Evolutionary conservation across 2,888 invertebrate species (phyloP).

Genomic region (Acanthosepion esculentum): DNA sequence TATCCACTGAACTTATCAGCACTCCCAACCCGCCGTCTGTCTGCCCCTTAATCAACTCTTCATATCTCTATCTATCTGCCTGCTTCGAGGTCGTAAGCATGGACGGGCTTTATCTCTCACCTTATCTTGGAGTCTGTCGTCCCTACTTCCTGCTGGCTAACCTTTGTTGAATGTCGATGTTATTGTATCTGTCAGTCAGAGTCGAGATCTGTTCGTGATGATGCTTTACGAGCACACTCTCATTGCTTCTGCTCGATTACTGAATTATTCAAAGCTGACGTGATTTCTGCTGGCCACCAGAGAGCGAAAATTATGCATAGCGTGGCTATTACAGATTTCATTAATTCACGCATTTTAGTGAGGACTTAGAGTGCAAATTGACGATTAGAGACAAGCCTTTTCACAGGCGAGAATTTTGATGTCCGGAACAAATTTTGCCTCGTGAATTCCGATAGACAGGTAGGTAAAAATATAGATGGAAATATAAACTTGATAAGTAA

Average conservation of each 20-base stretch:
- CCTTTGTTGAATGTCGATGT: constrained; percentile 33
- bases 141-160: background rate
- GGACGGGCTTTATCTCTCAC: background rate
- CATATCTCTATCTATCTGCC: background rate
- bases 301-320: background rate
- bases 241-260: background rate
- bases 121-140: background rate
- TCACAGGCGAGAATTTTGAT: no score
- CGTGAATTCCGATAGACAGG: no score
- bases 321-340: background rate
- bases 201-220: background rate
- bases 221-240: background rate
- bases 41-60: background rate
- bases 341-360: background rate
- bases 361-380: background rate
- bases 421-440: no score
- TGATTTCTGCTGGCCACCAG: background rate
- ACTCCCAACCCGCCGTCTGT: background rate
- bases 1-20: background rate
- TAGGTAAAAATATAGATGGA: no score
- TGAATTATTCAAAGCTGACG: background rate
- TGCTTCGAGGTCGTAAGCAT: background rate
- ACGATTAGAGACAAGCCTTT: no score
- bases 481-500: no score
- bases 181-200: background rate